Base-by-base conservation (phyloP, 2,888 invertebrate genomes). In the Trissolcus japonicus region DNA sequence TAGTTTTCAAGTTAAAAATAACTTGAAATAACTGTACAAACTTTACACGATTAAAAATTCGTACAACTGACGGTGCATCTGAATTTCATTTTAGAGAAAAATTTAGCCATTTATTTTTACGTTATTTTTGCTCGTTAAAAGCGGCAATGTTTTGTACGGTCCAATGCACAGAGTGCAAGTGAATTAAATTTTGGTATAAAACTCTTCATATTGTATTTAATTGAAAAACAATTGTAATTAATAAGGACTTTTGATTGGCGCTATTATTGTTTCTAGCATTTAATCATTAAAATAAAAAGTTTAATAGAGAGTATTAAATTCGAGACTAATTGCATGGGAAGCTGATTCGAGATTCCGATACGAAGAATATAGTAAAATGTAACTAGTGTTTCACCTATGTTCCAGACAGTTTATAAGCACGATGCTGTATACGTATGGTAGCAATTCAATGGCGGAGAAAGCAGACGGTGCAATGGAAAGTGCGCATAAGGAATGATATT, bases 1-100 rank as follows among this genome's bases (percentile, higher is more conserved):
- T 73, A 59, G 65, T 65, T 73, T 65, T 55, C 51, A 46, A 55
- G 72, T 55, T 73, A 73, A 73, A 73, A 65, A 71, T 71, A 71
- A 46, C 71, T 54, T 57, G 13, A 46, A 56, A 57, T 71, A 71
- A 71, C 71, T 71, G 71, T 71, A 57, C 57, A 67, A 67, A 56
- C 56, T 57, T 57, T 51, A 9, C 51, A 43, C 16, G 59, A 60
- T 60, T 60, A 48, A 60, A 60, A 54, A 57, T 14, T 21, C 16
- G 29, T 48, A 51, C 14, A 46, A 46, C 35, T 9, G 35, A 11
- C 35, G 35, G 35, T 11, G 7, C 50, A n/a, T 53, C 14, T 17
- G 50, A 48, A 40, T 57, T 57, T 17, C 16, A 11, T 35, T 57
- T 57, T 57, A 7, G 9, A 35, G 7, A 35, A 35, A 35, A 35